Base-by-base conservation (phyloP, 2,888 invertebrate genomes). In the Drosophila monieri region DNA sequence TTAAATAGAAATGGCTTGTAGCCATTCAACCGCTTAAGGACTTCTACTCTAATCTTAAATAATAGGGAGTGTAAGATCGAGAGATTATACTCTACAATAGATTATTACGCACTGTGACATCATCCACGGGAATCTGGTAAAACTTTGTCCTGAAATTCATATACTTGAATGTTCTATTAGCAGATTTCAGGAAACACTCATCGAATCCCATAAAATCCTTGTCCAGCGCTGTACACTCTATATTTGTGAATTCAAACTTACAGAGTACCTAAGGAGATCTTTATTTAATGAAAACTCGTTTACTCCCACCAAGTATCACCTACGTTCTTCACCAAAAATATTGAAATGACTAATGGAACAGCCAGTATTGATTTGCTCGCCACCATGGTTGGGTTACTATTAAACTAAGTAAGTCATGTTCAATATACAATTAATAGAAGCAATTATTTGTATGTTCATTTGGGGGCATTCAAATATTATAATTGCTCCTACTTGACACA, bases 181-280 rank as follows among this genome's bases (percentile, higher is more conserved):
- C 18, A 9, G 59, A 59, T 21, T 59, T 59, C 5, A 59, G 14
- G 12, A 37, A 14, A 9, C 59, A 59, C 3, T 35, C 44, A 27
- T 58, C 59, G 0, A 60, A 1, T 0, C 18, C 44, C 35, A 59
- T 2, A n/a, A 12, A 37, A 0, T n/a, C 14, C 0, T 6, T 46
- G 14, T 60, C 59, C 58, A 60, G 15, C 6, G 27, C 2, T 0
- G 59, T 30, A 12, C 59, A 60, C 1, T 27, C 37, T 4, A 60
- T 3, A 44, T 59, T 59, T 18, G 25, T 57, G 9, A 59, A 59
- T 12, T 59, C 59, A 10, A 59, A 56, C n/a, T 39, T 48, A n/a
- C 37, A 9, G 2, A 41, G 8, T 3, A 41, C 44, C 52, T 41
- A 41, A 1, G 15, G 18, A 15, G 3, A 0, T 39, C 1, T 14